These are phyloP conservation scores for Beroe forskalii DNA, from an alignment of 37 sponge, comb jelly and placozoan genomes.

Conservation along the genomic window DNA sequence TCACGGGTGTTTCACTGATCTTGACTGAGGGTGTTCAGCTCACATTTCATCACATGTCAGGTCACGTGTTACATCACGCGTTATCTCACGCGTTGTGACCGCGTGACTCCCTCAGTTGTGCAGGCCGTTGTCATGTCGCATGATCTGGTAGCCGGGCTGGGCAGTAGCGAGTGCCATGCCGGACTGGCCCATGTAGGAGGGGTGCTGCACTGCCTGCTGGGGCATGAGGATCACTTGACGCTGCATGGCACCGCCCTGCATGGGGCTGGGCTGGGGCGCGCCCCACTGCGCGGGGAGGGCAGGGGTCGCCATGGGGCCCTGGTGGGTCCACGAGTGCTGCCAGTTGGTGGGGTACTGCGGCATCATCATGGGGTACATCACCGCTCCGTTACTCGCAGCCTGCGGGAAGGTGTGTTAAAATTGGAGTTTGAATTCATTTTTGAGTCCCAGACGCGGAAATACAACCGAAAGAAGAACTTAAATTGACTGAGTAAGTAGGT, in stretches of 20 bases:
- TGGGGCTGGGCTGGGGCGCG: background rate
- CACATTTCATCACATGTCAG: no score
- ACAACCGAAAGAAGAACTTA: no score
- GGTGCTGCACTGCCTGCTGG: background rate
- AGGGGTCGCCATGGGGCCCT: background rate
- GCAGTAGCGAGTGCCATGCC: background rate
- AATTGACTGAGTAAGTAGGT: no score
- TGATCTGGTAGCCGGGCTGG: slow-evolving; percentile 3
- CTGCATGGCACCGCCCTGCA: slow-evolving; percentile 24
- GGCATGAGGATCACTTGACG: slow-evolving; percentile 37
- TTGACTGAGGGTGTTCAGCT: no score
- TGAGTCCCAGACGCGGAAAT: no score
- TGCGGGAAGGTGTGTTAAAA: background rate
- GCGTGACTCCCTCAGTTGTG: slow-evolving; percentile 62
- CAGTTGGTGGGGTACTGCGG: background rate
- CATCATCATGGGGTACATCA: slow-evolving; percentile 46
- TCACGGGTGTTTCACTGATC: no score
- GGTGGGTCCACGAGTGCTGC: slow-evolving; percentile 19
- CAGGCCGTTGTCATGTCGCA: background rate
- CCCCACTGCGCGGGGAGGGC: slow-evolving; percentile 49
- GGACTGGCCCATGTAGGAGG: background rate
- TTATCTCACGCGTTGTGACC: no score
- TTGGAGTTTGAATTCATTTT: background rate
- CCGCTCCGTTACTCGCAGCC: background rate
- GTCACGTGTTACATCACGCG: no score